These are phyloP conservation scores for Coelinius sp. DNA, from an alignment of 2,888 invertebrate genomes.

Conservation along the genomic window DNA sequence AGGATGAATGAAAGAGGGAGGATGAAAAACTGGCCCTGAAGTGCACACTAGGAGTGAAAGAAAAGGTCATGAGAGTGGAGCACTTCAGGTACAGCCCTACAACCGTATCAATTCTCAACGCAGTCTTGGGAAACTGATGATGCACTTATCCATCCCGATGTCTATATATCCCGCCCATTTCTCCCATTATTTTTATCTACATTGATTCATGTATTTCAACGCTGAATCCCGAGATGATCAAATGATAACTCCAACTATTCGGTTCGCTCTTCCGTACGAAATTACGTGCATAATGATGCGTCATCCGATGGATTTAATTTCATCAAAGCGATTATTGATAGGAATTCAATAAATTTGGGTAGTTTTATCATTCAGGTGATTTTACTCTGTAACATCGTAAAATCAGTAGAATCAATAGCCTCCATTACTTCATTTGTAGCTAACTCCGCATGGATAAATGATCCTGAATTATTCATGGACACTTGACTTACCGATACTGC, in stretches of 20 bases:
- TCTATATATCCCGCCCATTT: slow-evolving; percentile 5
- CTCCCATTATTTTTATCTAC: slow-evolving; percentile 6
- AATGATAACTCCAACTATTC: not conserved
- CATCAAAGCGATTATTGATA: not conserved
- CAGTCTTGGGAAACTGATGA: slow-evolving; percentile 40
- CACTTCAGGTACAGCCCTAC: not conserved
- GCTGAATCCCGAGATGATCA: not conserved
- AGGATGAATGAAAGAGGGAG: not conserved
- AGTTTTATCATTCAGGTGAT: too few species aligned
- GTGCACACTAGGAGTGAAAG: slow-evolving; percentile 11
- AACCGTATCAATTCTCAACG: not conserved
- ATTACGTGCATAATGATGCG: not conserved
- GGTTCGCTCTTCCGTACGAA: not conserved
- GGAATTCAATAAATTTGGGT: not conserved
- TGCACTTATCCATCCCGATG: slow-evolving; percentile 30
- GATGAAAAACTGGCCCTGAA: slow-evolving; percentile 1
- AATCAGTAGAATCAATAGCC: too few species aligned
- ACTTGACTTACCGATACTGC: too few species aligned
- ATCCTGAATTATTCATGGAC: too few species aligned
- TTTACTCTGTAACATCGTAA: too few species aligned
- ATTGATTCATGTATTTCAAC: not conserved
- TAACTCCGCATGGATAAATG: too few species aligned
- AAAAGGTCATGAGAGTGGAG: slow-evolving; percentile 17
- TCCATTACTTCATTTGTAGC: too few species aligned
- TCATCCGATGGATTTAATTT: not conserved